Base-by-base conservation (phyloP, 2,797 vertebrate species). In the Mastacembelus armatus region DNA sequence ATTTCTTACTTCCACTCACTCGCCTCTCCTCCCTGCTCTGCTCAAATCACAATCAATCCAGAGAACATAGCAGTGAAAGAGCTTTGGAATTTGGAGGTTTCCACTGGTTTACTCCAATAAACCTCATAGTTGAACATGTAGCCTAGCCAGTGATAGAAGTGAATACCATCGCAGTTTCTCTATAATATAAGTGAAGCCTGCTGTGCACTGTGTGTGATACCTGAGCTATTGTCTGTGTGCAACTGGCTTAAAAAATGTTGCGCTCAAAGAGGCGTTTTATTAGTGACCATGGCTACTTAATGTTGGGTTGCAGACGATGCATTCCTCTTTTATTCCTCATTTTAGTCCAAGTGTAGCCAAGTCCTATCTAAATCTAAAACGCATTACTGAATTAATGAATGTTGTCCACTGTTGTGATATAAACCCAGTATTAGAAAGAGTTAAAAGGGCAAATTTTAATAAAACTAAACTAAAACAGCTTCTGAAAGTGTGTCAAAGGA, bases 81-180 rank as follows among this genome's bases (percentile, higher is more conserved):
- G 33, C 22, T 62, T 33, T 70, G 24, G 33, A 26, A 19, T 60
- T 64, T 50, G 16, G 18, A 47, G 29, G 4, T 56, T 69, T 63
- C 50, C 15, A 52, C n/a, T n/a, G 32, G 2, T n/a, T n/a, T n/a
- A 32, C 26, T 59, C 1, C 0, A 42, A 59, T 48, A 52, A 71
- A 63, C 64, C 57, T 38, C 33, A 27, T 26, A 38, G 52, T 36
- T n/a, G n/a, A n/a, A n/a, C n/a, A n/a, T 74, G 57, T 55, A 51
- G 38, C 5, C n/a, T n/a, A 36, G 38, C 7, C 19, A 8, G 43
- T 48, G 38, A 74, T 57, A 7, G 22, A 54, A 32, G 27, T 32
- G 45, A 24, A 58, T 11, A 10, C 9, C 10, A n/a, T 56, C 11
- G 7, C 47, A 32, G 10, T 68, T 42, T 48, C 29, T 36, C 27